A percentile compares a stretch with the other conserved stretches of the same genome.
phyloP scores from a whole-genome alignment of 2,888 invertebrate species.

The Pecten maximus region DNA sequence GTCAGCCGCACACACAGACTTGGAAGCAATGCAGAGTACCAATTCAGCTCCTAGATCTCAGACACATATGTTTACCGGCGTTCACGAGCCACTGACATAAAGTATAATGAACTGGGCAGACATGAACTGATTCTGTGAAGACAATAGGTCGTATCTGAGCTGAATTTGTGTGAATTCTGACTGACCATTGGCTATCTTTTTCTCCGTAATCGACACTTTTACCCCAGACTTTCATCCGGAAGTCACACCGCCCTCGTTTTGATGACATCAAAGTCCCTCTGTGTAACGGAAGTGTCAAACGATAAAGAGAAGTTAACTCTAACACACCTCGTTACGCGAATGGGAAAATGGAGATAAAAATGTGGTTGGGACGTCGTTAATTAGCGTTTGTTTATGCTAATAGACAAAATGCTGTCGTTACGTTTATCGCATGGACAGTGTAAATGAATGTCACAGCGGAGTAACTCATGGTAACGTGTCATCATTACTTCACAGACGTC shows the following conservation, averaged over 20 bases:
- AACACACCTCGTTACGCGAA: not conserved
- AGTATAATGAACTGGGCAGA: not conserved
- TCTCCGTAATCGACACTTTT: not conserved
- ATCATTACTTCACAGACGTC: too few relatives aligned
- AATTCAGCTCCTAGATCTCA: not conserved
- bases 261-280: not conserved
- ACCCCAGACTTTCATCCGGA: not conserved
- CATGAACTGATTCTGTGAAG: not conserved
- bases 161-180: not conserved
- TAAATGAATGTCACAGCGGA: too few relatives aligned
- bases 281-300: not conserved
- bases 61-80: not conserved
- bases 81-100: not conserved
- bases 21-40: conserved; percentile 17
- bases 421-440: not conserved
- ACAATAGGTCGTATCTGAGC: not conserved
- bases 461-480: too few relatives aligned
- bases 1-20: not conserved
- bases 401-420: not conserved
- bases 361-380: not conserved
- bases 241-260: not conserved
- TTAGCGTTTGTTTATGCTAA: not conserved
- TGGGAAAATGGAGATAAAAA: not conserved
- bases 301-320: conserved; percentile 5
- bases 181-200: not conserved